Evolutionary conservation across 2,797 vertebrate genomes (phyloP).

Genomic region (Rhinatrema bivittatum): DNA sequence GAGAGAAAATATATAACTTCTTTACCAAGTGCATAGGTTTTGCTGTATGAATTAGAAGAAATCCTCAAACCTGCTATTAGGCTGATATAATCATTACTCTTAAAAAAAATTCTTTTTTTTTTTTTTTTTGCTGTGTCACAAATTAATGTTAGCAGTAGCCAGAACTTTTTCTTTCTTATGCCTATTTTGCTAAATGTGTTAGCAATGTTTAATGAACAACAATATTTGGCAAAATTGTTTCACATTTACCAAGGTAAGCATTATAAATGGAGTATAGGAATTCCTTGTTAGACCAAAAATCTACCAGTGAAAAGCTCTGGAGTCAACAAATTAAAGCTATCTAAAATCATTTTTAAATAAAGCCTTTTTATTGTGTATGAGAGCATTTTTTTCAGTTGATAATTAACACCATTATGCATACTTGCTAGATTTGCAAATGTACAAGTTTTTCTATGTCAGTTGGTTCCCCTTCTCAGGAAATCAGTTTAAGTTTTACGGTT

Average conservation of each 20-base stretch:
- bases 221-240: slow-evolving; percentile 39
- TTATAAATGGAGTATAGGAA: slow-evolving; percentile 45
- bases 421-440: slow-evolving; percentile 67
- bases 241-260: slow-evolving; percentile 42
- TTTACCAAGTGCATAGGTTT: no score
- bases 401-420: slow-evolving; percentile 62
- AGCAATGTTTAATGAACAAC: slow-evolving; percentile 40
- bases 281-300: slow-evolving; percentile 40
- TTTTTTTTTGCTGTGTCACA: no score
- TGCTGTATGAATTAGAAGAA: slow-evolving; percentile 13
- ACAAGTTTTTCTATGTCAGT: slow-evolving; percentile 67
- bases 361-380: slow-evolving; percentile 53
- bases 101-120: slow-evolving; percentile 39
- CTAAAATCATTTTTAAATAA: slow-evolving; percentile 60
- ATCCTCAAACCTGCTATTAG: slow-evolving; percentile 8
- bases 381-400: slow-evolving; percentile 54
- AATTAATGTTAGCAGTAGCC: no score
- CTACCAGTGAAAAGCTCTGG: slow-evolving; percentile 45
- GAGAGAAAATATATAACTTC: no score
- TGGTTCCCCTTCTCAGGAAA: slow-evolving; percentile 69
- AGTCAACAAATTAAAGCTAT: slow-evolving; percentile 52
- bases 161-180: slow-evolving; percentile 34
- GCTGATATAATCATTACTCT: slow-evolving; percentile 23
- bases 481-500: slow-evolving; percentile 60
- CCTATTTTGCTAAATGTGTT: slow-evolving; percentile 42